Evolutionary conservation across 1,140 invertebrate species (phyloP).

Genomic region (Euura lappo): DNA sequence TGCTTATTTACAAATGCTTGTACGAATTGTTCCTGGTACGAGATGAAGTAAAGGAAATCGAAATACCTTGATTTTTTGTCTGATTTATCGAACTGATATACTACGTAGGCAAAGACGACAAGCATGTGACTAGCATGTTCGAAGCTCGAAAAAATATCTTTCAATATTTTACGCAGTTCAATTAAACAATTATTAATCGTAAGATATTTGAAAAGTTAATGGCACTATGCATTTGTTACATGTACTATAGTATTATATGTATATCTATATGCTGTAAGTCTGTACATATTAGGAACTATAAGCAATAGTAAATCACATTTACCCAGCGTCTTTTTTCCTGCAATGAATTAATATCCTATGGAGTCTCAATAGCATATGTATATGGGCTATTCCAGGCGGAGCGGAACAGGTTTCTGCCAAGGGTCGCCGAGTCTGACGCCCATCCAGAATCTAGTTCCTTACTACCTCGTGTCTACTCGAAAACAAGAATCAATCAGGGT

Average conservation of each 20-base stretch:
- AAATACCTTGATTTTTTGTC: background rate
- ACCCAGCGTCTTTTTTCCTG: background rate
- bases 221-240: background rate
- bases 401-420: too few relatives aligned
- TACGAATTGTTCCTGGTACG: background rate
- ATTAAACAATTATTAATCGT: background rate
- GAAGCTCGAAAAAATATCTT: background rate
- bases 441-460: too few relatives aligned
- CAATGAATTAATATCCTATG: too few relatives aligned
- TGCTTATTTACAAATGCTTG: background rate
- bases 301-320: background rate
- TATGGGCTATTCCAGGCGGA: too few relatives aligned
- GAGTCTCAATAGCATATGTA: too few relatives aligned
- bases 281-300: background rate
- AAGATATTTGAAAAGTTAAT: background rate
- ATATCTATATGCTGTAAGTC: background rate
- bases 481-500: too few relatives aligned
- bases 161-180: background rate
- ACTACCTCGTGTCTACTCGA: too few relatives aligned
- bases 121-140: background rate
- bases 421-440: too few relatives aligned
- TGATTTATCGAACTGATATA: background rate
- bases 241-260: background rate
- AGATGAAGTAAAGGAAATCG: background rate
- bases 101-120: background rate